A percentile compares a stretch with the other conserved stretches of the same genome.
phyloP scores from a whole-genome alignment of 2,113 vertebrate species.

The Dipodomys merriami region DNA sequence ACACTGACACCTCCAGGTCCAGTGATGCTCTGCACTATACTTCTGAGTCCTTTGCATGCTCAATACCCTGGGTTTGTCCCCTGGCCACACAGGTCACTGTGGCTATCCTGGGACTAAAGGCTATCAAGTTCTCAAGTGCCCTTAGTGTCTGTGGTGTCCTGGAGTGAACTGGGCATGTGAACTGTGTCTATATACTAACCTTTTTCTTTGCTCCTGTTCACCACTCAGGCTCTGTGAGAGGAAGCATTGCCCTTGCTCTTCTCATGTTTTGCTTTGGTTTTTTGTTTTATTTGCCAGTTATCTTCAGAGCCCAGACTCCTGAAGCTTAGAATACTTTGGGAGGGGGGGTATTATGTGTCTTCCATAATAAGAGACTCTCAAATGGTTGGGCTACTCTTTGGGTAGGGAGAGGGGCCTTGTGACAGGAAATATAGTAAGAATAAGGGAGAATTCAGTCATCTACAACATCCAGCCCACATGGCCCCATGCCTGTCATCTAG shows the following conservation, averaged over 20 bases:
- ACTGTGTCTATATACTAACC: background rate
- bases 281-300: background rate
- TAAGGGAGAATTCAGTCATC: background rate
- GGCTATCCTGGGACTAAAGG: background rate
- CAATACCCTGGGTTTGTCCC: accelerated
- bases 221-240: accelerated
- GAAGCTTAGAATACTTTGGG: background rate
- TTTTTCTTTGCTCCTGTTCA: accelerated
- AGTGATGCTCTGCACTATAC: accelerated
- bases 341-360: too few relatives aligned
- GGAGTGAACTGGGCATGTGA: accelerated
- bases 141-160: accelerated
- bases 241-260: background rate
- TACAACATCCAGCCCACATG: background rate
- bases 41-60: background rate
- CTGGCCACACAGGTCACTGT: accelerated
- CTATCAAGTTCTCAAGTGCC: accelerated
- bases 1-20: background rate
- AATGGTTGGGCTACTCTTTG: background rate
- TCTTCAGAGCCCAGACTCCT: too few relatives aligned
- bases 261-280: background rate
- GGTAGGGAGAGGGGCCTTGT: accelerated
- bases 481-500: background rate
- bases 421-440: background rate
- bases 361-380: background rate